Evolutionary conservation across 2,113 vertebrate genomes (phyloP), one percentile per base, ranked within the genome.

Genomic region (Oryzias woworae): DNA sequence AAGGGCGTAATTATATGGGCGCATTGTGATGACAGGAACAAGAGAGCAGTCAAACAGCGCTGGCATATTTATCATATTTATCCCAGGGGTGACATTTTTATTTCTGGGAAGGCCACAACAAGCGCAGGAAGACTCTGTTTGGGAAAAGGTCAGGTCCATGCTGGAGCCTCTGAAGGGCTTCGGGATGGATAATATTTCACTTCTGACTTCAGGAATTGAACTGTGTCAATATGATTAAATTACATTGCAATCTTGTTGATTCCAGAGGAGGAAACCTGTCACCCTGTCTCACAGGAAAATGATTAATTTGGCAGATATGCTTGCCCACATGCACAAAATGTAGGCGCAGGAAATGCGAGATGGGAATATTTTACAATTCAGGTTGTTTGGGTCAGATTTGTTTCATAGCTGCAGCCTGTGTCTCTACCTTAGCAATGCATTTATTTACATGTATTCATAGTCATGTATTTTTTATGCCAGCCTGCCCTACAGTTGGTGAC

Each of bases 111-210:
- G 17, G 57, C 52, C 4, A 47, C 62, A 43, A 53, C 43, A 53
- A 49, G 36, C 62, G 47, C 52, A 18, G 36, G 51, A 36, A 14
- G 49, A 12, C 20, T 57, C 13, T 45, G 52, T 62, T 24, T 62
- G 55, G 49, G 54, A 69, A 74, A 58, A 53, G 47, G 56, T 54
- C 3, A 15, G 50, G 22, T 1, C 13, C 47, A 12, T n/a, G n/a
- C 8, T 18, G n/a, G 26, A 58, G 46, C 58, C 36, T 14, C 7
- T 31, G 28, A 47, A n/a, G 10, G 53, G 6, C 45, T 49, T 4
- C 4, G 31, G 18, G 36, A 18, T 12, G 18, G 13, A 20, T 43
- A 43, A 56, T 56, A 43, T 55, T 41, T 55, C 53, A 55, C n/a
- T 42, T n/a, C 31, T 22, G 53, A 55, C 45, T 48, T 48, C 20